Conservation (phyloP, 2,888 invertebrate species). For the Meiosimyza platycephala region DNA sequence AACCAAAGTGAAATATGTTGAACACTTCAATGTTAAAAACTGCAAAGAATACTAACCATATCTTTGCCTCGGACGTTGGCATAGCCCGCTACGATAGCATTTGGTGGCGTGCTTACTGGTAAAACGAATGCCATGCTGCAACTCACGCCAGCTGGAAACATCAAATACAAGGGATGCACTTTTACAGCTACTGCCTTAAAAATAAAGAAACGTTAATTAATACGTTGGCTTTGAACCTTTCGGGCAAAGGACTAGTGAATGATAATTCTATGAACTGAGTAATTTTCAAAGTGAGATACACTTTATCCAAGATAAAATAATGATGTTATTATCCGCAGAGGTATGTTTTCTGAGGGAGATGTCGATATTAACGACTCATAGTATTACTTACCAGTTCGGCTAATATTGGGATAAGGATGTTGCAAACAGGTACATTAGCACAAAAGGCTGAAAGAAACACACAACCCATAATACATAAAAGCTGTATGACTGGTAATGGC, state of each 20-base stretch:
- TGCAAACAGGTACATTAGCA: slow-evolving; percentile 87
- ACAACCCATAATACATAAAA: slow-evolving; percentile 68
- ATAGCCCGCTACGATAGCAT: slow-evolving; percentile 87
- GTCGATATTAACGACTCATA: neutral
- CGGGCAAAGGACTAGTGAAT: too few species aligned
- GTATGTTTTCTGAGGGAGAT: too few species aligned
- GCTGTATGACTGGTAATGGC: slow-evolving; percentile 73
- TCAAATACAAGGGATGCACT: slow-evolving; percentile 85
- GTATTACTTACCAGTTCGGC: slow-evolving; percentile 72
- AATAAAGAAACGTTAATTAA: neutral
- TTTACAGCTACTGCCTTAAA: slow-evolving; percentile 74
- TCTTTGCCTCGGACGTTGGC: slow-evolving; percentile 80
- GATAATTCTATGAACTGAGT: too few species aligned
- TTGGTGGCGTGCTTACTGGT: slow-evolving; percentile 95
- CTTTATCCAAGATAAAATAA: too few species aligned
- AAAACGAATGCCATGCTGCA: slow-evolving; percentile 91
- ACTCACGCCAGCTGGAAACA: slow-evolving; percentile 87
- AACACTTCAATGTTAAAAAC: neutral
- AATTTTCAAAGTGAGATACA: too few species aligned
- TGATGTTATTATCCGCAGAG: too few species aligned
- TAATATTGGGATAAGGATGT: slow-evolving; percentile 82
- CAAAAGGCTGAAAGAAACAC: slow-evolving; percentile 86
- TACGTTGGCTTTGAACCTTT: neutral
- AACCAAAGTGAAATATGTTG: neutral
- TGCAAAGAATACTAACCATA: slow-evolving; percentile 70